These are phyloP conservation scores for Megaptera novaeangliae DNA, from an alignment of 2,113 vertebrate genomes.

Conservation along the genomic window DNA sequence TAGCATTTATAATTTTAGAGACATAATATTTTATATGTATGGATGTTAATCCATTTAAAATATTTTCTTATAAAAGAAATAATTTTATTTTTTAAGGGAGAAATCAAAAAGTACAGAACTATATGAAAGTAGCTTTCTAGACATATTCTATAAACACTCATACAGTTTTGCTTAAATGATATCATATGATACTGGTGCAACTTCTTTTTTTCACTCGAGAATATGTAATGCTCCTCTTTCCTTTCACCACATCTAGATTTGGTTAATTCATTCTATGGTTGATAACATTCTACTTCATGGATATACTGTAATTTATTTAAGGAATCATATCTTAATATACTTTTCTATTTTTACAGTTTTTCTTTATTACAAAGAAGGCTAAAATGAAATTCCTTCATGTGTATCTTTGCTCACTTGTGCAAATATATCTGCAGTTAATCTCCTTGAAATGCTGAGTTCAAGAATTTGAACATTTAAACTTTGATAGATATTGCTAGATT, in stretches of 20 bases:
- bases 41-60: background rate
- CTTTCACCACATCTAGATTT: background rate
- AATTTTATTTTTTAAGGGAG: background rate
- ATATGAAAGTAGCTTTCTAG: background rate
- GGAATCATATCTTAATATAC: background rate
- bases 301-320: background rate
- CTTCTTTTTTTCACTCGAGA: background rate
- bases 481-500: background rate
- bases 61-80: background rate
- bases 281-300: background rate
- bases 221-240: background rate
- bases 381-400: background rate
- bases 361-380: background rate
- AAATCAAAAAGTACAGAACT: background rate
- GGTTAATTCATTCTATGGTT: background rate
- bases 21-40: background rate
- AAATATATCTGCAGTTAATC: background rate
- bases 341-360: background rate
- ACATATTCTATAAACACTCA: background rate
- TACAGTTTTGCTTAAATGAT: background rate
- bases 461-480: background rate
- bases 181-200: background rate
- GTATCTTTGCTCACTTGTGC: background rate
- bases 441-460: background rate
- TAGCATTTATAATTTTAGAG: background rate